Conservation (phyloP, 2,113 vertebrate genomes). For the Mormyrus iriodes region DNA sequence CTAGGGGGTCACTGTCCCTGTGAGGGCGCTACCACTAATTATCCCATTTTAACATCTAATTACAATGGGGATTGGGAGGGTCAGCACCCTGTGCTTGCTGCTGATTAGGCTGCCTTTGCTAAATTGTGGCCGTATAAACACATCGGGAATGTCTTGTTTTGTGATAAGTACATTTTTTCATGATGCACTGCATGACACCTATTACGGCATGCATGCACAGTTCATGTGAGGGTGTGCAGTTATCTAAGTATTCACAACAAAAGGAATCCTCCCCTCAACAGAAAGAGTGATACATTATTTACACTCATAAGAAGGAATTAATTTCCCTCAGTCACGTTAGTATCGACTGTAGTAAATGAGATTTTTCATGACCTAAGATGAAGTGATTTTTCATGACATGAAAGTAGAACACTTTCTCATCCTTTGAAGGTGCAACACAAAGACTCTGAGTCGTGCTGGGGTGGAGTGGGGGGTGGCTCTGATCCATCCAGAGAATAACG, state of each 20-base stretch:
- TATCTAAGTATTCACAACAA: not conserved
- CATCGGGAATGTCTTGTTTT: not conserved
- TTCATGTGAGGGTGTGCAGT: not conserved
- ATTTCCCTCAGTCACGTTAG: not conserved
- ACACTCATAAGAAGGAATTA: not conserved
- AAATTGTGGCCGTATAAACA: not conserved
- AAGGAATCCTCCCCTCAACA: not conserved
- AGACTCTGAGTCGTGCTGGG: slow-evolving; percentile 4
- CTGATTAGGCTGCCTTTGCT: not conserved
- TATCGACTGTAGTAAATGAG: slow-evolving; percentile 2
- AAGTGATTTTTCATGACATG: not conserved
- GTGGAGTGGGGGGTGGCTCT: slow-evolving; percentile 14
- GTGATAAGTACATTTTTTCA: not conserved
- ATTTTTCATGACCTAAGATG: slow-evolving; percentile 5
- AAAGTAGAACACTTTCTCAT: not conserved
- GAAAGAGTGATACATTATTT: not conserved
- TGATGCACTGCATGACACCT: not conserved
- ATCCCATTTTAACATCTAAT: not conserved
- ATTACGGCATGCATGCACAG: not conserved
- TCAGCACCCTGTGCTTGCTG: not conserved
- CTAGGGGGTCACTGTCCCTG: not conserved
- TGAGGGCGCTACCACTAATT: not conserved
- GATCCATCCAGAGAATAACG: slow-evolving; percentile 9
- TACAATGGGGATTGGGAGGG: not conserved
- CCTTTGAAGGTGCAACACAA: slow-evolving; percentile 3